Evolutionary conservation across 2,113 vertebrate species (phyloP), one percentile per base, ranked within the genome.

Genomic region (Calypte anna): DNA sequence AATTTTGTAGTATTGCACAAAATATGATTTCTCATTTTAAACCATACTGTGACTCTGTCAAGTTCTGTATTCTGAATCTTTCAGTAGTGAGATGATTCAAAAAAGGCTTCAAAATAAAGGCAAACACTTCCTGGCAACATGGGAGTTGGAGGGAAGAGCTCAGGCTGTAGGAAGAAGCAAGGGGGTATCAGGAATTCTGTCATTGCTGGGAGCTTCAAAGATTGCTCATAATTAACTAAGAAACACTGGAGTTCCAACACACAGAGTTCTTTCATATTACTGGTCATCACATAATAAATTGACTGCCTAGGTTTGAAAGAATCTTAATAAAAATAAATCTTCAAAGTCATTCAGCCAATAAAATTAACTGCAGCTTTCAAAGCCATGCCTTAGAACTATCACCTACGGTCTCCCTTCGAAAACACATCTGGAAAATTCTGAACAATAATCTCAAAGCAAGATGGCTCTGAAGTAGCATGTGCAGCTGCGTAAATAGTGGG

Each of bases 301-400:
- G 91, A 79, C 33, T 64, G 57, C 28, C 68, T 79, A 75, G 6
- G 4, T 74, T 57, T 86, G 63, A 94, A 94, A 88, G 38, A 93
- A 91, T 78, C n/a, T 75, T 96, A 40, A 78, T 51, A 86, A 93
- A 92, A 91, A 61, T 44, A 57, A 21, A 23, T 83, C 55, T 88
- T 96, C 67, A 87, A 90, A 93, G 61, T 87, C 38, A 81, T 33
- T 55, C n/a, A 58, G 20, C 17, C 40, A 78, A 28, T 61, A 76
- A 92, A 70, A 79, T 77, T 80, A 66, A 75, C 64, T 40, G 9
- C n/a, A 54, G 46, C 27, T 82, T 73, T 82, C 69, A 91, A 85
- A 95, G 12, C 6, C 8, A 3, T 54, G 33, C 30, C 67, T 94
- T 55, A 67, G 43, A 70, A 17, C 5, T 33, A 86, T 9, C 16